These are phyloP conservation scores for Drosophila auraria DNA, from an alignment of 1,140 invertebrate species.

Conservation along the genomic window DNA sequence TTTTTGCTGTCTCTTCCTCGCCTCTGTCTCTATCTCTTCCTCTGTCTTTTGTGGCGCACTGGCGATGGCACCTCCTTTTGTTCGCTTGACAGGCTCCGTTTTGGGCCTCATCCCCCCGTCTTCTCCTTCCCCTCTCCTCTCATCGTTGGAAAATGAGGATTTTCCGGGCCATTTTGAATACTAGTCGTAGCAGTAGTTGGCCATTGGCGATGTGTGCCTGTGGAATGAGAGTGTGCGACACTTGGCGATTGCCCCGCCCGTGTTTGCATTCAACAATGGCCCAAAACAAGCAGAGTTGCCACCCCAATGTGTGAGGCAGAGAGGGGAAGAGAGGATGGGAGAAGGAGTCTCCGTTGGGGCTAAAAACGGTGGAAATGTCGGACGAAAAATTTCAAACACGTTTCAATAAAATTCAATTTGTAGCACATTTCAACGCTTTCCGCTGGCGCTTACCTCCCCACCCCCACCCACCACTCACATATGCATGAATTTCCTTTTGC, in stretches of 20 bases:
- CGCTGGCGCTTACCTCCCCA: slow-evolving; percentile 34
- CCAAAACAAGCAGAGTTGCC: slow-evolving; percentile 68
- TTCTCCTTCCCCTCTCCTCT: not conserved
- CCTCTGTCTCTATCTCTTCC: slow-evolving; percentile 5
- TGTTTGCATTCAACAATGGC: slow-evolving; percentile 72
- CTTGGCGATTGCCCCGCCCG: slow-evolving; percentile 64
- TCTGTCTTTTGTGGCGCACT: slow-evolving; percentile 36
- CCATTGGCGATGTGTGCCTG: slow-evolving; percentile 47
- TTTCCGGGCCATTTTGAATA: slow-evolving; percentile 26
- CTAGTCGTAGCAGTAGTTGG: slow-evolving; percentile 42
- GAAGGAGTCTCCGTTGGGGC: slow-evolving; percentile 14
- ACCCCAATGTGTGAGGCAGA: not conserved
- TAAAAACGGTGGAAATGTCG: slow-evolving; percentile 50
- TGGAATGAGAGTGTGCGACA: slow-evolving; percentile 60
- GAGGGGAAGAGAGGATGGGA: too few relatives aligned
- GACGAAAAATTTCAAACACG: slow-evolving; percentile 81
- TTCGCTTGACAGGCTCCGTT: slow-evolving; percentile 35
- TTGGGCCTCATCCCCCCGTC: not conserved
- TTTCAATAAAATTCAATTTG: slow-evolving; percentile 84
- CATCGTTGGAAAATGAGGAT: slow-evolving; percentile 5
- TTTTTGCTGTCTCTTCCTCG: slow-evolving; percentile 17
- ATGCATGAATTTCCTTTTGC: slow-evolving; percentile 82
- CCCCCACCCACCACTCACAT: slow-evolving; percentile 50
- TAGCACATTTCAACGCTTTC: slow-evolving; percentile 83
- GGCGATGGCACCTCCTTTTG: slow-evolving; percentile 41